Evolutionary conservation across 1,140 invertebrate species (phyloP), one percentile per base, ranked within the genome.

Genomic region (Delia radicum): DNA sequence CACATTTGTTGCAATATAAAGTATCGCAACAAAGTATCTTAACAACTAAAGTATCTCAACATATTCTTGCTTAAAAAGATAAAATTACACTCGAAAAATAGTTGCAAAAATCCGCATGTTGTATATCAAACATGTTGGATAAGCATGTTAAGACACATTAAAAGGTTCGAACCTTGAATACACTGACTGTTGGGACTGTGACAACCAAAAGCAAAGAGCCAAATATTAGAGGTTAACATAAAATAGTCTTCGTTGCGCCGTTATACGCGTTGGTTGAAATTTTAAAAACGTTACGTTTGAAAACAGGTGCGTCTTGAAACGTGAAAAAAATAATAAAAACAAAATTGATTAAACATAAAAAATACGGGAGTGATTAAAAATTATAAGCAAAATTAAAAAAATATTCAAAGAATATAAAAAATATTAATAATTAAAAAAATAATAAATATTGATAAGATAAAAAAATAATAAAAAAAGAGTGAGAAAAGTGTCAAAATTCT

Each of bases 231-330:
- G 48, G 21, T 55, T 55, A 21, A 74, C 37, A 62, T 61, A 74
- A 55, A 42, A 61, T 61, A 74, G 73, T 74, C 73, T 74, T 74
- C 73, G 73, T 74, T 65, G 28, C 61, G 73, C 73, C 73, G 73
- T 74, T 74, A 74, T 74, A 61, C 73, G 73, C 31, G 73, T 74
- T 74, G 61, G 73, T 74, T 74, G 28, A 62, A 63, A 27, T 61
- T n/a, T n/a, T n/a, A n/a, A n/a, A n/a, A n/a, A n/a, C n/a, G n/a
- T n/a, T 42, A 12, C 29, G 63, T 29, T 67, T 15, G 21, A 18
- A 31, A 2, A 12, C 2, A 8, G 65, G 73, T 55, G 18, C n/a
- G 21, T 42, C 8, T 2, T 10, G 37, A 3, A 21, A 21, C 48
- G 48, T 21, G 10, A 24, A 10, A 42, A 37, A 71, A 71, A 42